Evolutionary conservation across 2,888 invertebrate species (phyloP).

Genomic region (Homarus gammarus): DNA sequence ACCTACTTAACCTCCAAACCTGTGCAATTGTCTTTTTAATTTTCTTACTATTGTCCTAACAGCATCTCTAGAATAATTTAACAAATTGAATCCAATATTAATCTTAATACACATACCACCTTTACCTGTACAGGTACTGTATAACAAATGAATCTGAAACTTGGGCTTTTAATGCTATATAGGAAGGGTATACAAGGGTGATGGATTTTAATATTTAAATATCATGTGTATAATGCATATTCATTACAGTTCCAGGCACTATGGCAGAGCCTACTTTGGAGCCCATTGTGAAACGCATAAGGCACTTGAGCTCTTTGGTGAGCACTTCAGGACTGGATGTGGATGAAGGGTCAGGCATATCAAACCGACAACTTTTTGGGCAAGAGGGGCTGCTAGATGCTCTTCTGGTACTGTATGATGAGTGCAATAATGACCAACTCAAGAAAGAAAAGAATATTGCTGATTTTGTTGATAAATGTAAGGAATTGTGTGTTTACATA

Average conservation of each 20-base stretch:
- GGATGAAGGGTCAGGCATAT: neutral
- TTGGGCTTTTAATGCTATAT: too few relatives aligned
- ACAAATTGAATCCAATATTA: too few relatives aligned
- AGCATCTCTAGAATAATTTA: too few relatives aligned
- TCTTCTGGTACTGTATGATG: conserved; percentile 75
- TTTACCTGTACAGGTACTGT: too few relatives aligned
- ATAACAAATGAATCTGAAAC: too few relatives aligned
- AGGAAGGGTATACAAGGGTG: neutral
- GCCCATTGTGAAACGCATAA: conserved; percentile 61
- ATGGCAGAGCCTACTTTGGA: conserved; percentile 45
- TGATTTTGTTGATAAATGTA: conserved; percentile 74
- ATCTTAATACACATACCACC: too few relatives aligned
- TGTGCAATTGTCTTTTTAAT: too few relatives aligned
- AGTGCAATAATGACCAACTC: conserved; percentile 73
- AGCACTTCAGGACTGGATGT: conserved; percentile 16
- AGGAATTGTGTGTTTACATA: conserved; percentile 31
- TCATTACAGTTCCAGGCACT: conserved; percentile 8
- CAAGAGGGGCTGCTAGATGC: conserved; percentile 75
- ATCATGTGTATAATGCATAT: neutral
- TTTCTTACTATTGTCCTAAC: too few relatives aligned
- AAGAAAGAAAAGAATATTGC: conserved; percentile 63
- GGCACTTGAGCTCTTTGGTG: conserved; percentile 48
- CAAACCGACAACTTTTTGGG: conserved; percentile 29
- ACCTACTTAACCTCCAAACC: too few relatives aligned
- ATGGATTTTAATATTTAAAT: neutral